These are phyloP conservation scores for Hermodice carunculata DNA, from an alignment of 2,888 invertebrate genomes.

Conservation along the genomic window DNA sequence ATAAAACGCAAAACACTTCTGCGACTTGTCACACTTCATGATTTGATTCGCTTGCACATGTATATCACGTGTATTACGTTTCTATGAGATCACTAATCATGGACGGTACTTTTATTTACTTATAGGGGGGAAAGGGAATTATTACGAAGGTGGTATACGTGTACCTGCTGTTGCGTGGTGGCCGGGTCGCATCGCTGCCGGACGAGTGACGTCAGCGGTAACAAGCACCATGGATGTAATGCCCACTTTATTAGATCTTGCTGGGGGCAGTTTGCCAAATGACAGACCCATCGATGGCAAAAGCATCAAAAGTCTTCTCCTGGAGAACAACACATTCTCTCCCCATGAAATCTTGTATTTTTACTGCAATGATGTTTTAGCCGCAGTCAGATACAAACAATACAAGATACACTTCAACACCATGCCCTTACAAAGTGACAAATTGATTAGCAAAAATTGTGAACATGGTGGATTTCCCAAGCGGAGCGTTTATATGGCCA, in stretches of 20 bases:
- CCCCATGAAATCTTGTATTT: constrained; percentile 8
- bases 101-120: too few relatives aligned
- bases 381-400: constrained; percentile 15
- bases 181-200: constrained; percentile 23
- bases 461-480: too few relatives aligned
- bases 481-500: not conserved
- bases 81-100: too few relatives aligned
- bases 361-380: not conserved
- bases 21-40: too few relatives aligned
- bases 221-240: constrained; percentile 25
- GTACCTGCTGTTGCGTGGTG: constrained; percentile 33
- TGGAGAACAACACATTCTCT: not conserved
- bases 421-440: not conserved
- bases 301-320: not conserved
- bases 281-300: constrained; percentile 13
- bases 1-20: too few relatives aligned
- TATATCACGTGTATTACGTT: too few relatives aligned
- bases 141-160: constrained; percentile 31
- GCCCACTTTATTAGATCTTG: constrained; percentile 25
- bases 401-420: constrained; percentile 21
- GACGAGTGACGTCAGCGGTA: constrained; percentile 1
- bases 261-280: not conserved
- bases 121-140: constrained; percentile 29
- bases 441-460: not conserved
- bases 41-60: too few relatives aligned